Percentiles rank a stretch among this genome's conserved stretches.
Evolutionary conservation across 2,113 vertebrate species (phyloP).

Genomic region (Candoia aspera): DNA sequence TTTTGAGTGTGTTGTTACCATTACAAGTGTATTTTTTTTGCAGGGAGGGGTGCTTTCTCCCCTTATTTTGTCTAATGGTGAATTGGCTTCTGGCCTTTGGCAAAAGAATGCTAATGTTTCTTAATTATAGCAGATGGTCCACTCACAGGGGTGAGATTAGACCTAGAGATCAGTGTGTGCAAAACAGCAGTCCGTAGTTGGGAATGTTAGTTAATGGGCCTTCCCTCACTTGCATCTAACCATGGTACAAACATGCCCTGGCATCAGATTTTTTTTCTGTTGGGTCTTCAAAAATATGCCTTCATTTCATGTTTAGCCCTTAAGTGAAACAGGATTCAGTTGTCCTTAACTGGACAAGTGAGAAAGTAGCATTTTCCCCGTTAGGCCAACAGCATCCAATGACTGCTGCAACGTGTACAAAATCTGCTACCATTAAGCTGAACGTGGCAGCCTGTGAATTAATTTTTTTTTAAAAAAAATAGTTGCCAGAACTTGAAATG

Average conservation of each 20-base stretch:
- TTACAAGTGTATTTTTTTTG: not conserved
- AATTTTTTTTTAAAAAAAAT: not conserved
- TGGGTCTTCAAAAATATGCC: not conserved
- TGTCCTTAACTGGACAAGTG: not conserved
- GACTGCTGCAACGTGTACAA: not conserved
- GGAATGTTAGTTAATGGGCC: not conserved
- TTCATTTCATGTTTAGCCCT: not conserved
- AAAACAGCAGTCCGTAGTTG: not conserved
- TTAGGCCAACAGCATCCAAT: not conserved
- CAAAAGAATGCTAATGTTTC: not conserved
- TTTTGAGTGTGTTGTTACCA: not conserved
- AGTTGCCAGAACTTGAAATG: not conserved
- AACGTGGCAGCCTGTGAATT: not conserved
- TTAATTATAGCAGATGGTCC: not conserved
- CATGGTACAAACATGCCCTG: not conserved
- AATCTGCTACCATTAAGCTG: not conserved
- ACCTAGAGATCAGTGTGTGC: not conserved
- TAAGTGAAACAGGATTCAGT: not conserved
- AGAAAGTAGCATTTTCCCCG: not conserved
- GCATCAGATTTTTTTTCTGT: not conserved
- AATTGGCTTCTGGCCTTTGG: not conserved
- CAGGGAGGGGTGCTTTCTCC: not conserved
- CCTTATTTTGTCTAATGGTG: not conserved
- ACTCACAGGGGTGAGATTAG: not conserved
- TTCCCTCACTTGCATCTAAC: not conserved